Percentiles rank a stretch among this genome's conserved stretches.
These are phyloP conservation scores for Pyrrhosoma nymphula DNA, from an alignment of 2,888 invertebrate species.

Conservation along the genomic window DNA sequence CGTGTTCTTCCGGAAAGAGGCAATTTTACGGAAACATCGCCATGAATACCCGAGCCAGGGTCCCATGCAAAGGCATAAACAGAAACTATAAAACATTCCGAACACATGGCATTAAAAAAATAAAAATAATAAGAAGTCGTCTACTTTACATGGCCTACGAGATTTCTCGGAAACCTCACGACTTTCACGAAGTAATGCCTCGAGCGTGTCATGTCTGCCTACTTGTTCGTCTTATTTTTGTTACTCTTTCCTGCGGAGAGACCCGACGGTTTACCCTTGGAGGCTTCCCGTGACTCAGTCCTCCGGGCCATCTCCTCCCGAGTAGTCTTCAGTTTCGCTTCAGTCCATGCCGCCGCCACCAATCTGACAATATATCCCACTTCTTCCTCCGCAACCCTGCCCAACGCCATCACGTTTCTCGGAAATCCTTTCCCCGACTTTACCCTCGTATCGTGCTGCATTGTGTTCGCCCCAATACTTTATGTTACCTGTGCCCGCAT, in stretches of 20 bases:
- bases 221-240: background rate
- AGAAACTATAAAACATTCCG: slow-evolving; percentile 41
- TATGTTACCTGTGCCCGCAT: background rate
- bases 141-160: slow-evolving; percentile 34
- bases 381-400: background rate
- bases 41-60: slow-evolving; percentile 6
- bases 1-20: slow-evolving; percentile 58
- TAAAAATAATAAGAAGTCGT: background rate
- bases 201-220: slow-evolving; percentile 1
- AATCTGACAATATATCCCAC: background rate
- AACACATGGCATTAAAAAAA: slow-evolving; percentile 11
- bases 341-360: background rate
- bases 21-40: slow-evolving; percentile 48
- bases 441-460: background rate
- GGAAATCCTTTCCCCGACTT: background rate
- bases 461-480: background rate
- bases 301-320: background rate
- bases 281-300: background rate
- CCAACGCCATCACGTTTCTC: background rate
- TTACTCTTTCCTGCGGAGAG: background rate
- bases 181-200: slow-evolving; percentile 13
- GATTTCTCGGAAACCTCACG: slow-evolving; percentile 30
- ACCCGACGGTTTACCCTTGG: background rate
- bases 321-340: background rate
- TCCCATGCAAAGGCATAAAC: slow-evolving; percentile 31